These are phyloP conservation scores for Anorthoa munda DNA, from an alignment of 2,888 invertebrate species.

Conservation along the genomic window DNA sequence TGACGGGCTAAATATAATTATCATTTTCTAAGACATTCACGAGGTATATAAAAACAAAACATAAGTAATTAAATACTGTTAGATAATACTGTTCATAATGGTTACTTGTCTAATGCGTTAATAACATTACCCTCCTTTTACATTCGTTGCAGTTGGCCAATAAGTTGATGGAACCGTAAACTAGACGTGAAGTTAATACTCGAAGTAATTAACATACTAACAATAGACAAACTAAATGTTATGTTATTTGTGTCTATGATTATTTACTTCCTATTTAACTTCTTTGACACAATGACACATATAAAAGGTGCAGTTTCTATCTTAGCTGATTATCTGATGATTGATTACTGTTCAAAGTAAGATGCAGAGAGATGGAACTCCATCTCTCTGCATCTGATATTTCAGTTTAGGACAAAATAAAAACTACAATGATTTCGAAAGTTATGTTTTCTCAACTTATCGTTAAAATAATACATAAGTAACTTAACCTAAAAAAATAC, in stretches of 20 bases:
- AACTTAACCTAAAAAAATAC: no score
- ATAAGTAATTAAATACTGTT: not conserved
- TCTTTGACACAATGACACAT: conserved; percentile 13
- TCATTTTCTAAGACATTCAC: not conserved
- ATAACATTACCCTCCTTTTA: conserved; percentile 9
- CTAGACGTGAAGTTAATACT: conserved; percentile 8
- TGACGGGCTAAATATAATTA: no score
- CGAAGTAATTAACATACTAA: conserved; percentile 26
- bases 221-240: not conserved
- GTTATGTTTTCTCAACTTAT: no score
- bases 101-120: not conserved
- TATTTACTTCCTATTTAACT: not conserved
- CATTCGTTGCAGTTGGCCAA: conserved; percentile 26
- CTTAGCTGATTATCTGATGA: not conserved
- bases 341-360: not conserved
- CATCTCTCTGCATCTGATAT: no score
- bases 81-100: not conserved
- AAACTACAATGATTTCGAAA: no score
- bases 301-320: not conserved
- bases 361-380: no score
- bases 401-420: no score
- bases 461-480: no score
- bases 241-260: not conserved
- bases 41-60: no score
- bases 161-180: conserved; percentile 2